phyloP scores from a whole-genome alignment of 2,888 invertebrate species.

The Euplexia lucipara region DNA sequence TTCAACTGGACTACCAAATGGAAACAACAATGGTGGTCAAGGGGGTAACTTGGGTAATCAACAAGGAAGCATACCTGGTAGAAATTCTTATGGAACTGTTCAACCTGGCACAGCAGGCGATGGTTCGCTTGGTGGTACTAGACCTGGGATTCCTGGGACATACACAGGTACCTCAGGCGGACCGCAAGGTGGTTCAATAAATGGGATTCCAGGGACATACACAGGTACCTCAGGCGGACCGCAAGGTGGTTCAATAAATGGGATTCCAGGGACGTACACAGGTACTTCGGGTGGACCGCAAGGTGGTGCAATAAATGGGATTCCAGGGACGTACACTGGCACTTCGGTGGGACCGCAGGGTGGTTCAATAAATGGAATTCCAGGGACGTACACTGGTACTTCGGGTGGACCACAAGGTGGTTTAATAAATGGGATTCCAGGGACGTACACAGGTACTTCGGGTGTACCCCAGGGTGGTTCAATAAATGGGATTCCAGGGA shows the following conservation, averaged over 20 bases:
- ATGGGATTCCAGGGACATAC: too few relatives aligned
- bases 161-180: too few relatives aligned
- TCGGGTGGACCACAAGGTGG: conserved; percentile 18
- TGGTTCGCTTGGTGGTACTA: conserved; percentile 6
- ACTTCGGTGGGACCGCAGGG: conserved; percentile 15
- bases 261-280: too few relatives aligned
- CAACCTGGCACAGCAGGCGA: conserved; percentile 17
- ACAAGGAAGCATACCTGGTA: conserved; percentile 10
- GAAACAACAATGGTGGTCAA: conserved; percentile 41
- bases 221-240: too few relatives aligned
- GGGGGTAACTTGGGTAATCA: conserved; percentile 33
- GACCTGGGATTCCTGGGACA: conserved; percentile 19
- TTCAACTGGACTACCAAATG: conserved; percentile 29
- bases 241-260: too few relatives aligned
- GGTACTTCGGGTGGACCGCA: too few relatives aligned
- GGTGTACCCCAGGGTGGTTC: neutral
- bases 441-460: neutral
- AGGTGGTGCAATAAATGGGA: too few relatives aligned
- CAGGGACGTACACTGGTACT: conserved; percentile 9
- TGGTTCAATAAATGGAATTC: neutral
- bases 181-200: too few relatives aligned
- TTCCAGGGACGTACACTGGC: conserved; percentile 19
- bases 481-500: neutral
- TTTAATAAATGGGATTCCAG: neutral
- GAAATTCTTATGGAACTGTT: conserved; percentile 22